Conservation (phyloP, 2,888 invertebrate species). For the Pseudanteris insignis region DNA sequence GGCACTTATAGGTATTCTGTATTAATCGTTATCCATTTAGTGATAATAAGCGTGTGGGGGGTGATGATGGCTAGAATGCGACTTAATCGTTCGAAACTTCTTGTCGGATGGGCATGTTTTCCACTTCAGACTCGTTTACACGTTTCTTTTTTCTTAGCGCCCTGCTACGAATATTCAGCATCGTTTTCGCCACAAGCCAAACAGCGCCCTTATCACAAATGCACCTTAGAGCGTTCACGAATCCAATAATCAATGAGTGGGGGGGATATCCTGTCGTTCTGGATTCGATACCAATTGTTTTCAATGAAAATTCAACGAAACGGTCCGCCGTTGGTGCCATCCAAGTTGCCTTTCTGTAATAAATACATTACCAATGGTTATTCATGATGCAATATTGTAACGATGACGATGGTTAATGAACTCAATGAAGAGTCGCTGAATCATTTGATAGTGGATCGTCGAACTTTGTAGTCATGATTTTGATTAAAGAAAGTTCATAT, state of each 20-base stretch:
- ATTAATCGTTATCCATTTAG: slow-evolving; percentile 17
- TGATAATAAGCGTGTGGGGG: slow-evolving; percentile 32
- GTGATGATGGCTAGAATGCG: slow-evolving; percentile 27
- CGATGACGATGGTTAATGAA: too few relatives aligned
- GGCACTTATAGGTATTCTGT: slow-evolving; percentile 13
- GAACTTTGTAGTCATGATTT: too few relatives aligned
- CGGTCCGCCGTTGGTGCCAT: slow-evolving; percentile 80
- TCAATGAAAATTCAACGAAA: slow-evolving; percentile 78
- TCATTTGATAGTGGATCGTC: too few relatives aligned
- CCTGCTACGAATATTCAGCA: slow-evolving; percentile 74
- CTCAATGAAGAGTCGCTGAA: too few relatives aligned
- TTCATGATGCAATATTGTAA: too few relatives aligned
- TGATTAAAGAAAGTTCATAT: too few relatives aligned
- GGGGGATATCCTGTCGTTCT: slow-evolving; percentile 82
- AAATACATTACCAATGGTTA: slow-evolving; percentile 16
- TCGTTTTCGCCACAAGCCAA: slow-evolving; percentile 73
- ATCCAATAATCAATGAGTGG: slow-evolving; percentile 71
- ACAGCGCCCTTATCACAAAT: slow-evolving; percentile 70
- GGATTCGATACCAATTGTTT: slow-evolving; percentile 75
- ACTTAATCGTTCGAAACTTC: slow-evolving; percentile 19
- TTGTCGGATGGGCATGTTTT: slow-evolving; percentile 39
- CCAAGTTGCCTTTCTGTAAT: slow-evolving; percentile 69
- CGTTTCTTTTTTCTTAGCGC: slow-evolving; percentile 68
- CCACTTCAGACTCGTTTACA: slow-evolving; percentile 13
- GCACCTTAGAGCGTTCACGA: slow-evolving; percentile 67